These are phyloP conservation scores for Nipponia nippon DNA, from an alignment of 2,113 vertebrate species.

Conservation along the genomic window DNA sequence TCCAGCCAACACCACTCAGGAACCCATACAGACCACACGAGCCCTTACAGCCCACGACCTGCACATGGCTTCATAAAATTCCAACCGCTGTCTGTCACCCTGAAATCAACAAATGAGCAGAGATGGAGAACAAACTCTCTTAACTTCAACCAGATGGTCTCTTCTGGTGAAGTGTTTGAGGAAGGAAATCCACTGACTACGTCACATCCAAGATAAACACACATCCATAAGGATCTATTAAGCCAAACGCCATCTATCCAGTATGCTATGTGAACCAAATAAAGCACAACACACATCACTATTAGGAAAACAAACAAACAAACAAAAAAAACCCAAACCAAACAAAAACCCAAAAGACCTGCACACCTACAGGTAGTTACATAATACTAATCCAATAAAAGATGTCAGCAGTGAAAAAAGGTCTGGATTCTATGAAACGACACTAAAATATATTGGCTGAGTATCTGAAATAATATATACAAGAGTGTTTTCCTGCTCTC, in stretches of 20 bases:
- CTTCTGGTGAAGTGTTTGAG: background rate
- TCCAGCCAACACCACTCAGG: background rate
- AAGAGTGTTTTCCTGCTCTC: background rate
- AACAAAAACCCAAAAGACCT: background rate
- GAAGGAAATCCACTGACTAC: background rate
- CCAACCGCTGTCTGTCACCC: background rate
- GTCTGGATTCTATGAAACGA: background rate
- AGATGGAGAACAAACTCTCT: background rate
- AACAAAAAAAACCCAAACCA: background rate
- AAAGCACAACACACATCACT: background rate
- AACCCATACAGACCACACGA: background rate
- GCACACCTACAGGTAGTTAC: background rate
- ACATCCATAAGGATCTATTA: background rate
- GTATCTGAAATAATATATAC: background rate
- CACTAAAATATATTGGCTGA: background rate
- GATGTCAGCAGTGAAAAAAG: background rate
- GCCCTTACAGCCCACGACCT: background rate
- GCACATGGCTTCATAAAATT: background rate
- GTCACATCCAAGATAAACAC: fast-evolving
- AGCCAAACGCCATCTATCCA: background rate
- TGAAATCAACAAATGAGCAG: background rate
- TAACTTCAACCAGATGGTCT: background rate
- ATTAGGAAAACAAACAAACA: background rate
- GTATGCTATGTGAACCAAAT: background rate
- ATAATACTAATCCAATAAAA: background rate